Percentiles rank a stretch among this genome's conserved stretches.
Evolutionary conservation across 2,797 vertebrate species (phyloP).

Genomic region (Falco peregrinus): DNA sequence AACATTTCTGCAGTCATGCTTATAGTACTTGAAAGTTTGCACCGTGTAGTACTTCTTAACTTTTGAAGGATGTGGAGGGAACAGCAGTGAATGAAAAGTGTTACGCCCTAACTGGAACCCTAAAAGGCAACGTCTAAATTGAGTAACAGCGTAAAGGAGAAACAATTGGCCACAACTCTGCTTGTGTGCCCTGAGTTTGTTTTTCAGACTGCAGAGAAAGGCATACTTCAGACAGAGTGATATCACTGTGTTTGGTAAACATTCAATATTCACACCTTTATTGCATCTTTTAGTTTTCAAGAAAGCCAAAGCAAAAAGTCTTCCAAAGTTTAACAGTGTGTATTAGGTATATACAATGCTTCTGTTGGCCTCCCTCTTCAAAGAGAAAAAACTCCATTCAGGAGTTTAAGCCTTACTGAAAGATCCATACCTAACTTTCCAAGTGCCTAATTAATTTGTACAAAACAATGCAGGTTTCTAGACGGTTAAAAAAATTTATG

Average conservation of each 20-base stretch:
- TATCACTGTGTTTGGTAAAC: neutral
- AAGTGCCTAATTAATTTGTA: neutral
- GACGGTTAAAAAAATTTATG: neutral
- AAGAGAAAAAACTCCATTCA: neutral
- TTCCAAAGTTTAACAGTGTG: neutral
- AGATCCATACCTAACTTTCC: neutral
- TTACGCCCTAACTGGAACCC: neutral
- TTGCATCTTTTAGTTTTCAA: neutral
- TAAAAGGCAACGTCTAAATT: neutral
- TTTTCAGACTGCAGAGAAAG: neutral
- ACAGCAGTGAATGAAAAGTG: neutral
- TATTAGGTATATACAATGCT: neutral
- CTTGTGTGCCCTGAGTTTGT: neutral
- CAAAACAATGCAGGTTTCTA: neutral
- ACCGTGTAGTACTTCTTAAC: neutral
- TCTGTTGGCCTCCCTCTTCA: neutral
- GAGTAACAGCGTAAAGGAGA: neutral
- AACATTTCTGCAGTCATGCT: neutral
- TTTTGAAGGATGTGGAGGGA: neutral
- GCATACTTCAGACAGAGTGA: neutral
- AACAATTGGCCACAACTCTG: neutral
- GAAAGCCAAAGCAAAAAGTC: neutral
- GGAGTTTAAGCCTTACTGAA: neutral
- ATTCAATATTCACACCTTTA: neutral
- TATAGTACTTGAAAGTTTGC: neutral